Evolutionary conservation across 2,113 vertebrate species (phyloP), one percentile per base, ranked within the genome.

Genomic region (Madoqua kirkii): DNA sequence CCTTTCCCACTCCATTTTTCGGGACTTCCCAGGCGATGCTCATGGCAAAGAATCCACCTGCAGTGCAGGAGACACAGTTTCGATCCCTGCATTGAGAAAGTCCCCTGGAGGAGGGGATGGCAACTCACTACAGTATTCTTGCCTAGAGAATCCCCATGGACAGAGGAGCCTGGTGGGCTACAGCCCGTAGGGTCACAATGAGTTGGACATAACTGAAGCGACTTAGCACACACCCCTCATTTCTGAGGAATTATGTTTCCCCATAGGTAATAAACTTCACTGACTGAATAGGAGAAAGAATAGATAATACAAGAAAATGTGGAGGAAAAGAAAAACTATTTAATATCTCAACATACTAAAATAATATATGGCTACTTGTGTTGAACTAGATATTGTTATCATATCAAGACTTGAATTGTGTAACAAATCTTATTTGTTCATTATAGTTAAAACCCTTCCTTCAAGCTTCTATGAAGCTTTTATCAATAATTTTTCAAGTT

Each of bases 291-390:
- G 48, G 25, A 3, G 4, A 74, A 93, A 81, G 25, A 64, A 27
- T 40, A n/a, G 43, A 50, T n/a, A 92, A 89, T 57, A 43, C 3
- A 87, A 31, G 2, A 57, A 62, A 86, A 93, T 79, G 45, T 45
- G 9, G 15, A 64, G 40, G 48, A 64, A 52, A 52, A 67, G 40
- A 55, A 45, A 91, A 19, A 8, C 31, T 93, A 48, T 86, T 89
- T 95, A 86, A 87, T 92, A 92, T 89, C 13, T 92, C 45, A 94
- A 92, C 81, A 95, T 96, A 90, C 76, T 89, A 88, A 95, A 82
- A 84, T 96, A 64, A 17, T 89, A 79, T 84, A 16, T 95, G 25
- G 21, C 10, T 55, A 88, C 40, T 48, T 91, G 85, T 93, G 60
- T 96, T 94, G 89, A 93, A 74, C n/a, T 78, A 93, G 36, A 31